Evolutionary conservation across 2,797 vertebrate genomes (phyloP).

Genomic region (Cryptoblepharus egeriae): DNA sequence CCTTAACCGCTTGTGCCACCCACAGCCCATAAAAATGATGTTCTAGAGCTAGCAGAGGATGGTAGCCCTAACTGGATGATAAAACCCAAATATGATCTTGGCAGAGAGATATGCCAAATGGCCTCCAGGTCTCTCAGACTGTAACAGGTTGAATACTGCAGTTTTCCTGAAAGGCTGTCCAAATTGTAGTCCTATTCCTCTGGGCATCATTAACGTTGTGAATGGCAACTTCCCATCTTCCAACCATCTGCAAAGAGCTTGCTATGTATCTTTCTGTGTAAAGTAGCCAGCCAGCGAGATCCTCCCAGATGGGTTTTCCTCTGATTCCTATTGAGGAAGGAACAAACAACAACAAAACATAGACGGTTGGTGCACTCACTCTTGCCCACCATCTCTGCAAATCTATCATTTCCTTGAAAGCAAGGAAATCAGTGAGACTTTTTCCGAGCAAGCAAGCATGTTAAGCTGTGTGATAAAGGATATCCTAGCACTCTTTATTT

Average conservation of each 20-base stretch:
- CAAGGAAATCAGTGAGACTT: not conserved
- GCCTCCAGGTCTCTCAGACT: conserved; percentile 23
- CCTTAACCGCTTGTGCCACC: no score
- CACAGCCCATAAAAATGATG: no score
- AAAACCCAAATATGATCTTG: conserved; percentile 52
- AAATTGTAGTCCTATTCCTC: conserved; percentile 9
- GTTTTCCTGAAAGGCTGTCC: conserved; percentile 40
- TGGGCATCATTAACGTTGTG: not conserved
- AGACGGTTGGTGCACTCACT: not conserved
- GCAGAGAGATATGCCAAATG: conserved; percentile 36
- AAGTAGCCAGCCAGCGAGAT: conserved; percentile 9
- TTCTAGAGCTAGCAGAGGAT: no score
- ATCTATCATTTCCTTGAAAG: not conserved
- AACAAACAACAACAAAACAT: not conserved
- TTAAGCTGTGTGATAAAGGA: not conserved
- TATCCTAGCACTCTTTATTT: not conserved
- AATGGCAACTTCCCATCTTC: conserved; percentile 26
- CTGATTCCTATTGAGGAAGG: not conserved
- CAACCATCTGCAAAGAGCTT: conserved; percentile 28
- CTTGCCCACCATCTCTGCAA: not conserved
- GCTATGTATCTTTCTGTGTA: not conserved
- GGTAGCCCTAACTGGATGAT: conserved; percentile 57
- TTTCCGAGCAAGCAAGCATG: not conserved
- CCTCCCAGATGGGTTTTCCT: conserved; percentile 18
- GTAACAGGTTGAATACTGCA: conserved; percentile 27